These are phyloP conservation scores for Pocillopora verrucosa DNA, from an alignment of 64 coral and sea anemone species.

Conservation along the genomic window DNA sequence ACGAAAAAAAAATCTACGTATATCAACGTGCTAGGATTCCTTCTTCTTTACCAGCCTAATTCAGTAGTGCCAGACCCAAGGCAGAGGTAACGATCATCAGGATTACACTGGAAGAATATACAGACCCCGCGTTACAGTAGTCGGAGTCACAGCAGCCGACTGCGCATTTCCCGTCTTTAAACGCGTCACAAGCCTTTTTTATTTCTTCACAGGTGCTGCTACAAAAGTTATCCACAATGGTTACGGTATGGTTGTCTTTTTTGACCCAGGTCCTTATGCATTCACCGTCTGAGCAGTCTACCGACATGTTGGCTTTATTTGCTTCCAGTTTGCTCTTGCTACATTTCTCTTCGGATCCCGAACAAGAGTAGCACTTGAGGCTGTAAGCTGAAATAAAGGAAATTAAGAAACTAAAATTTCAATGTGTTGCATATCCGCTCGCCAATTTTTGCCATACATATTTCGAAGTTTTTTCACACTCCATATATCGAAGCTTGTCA, in stretches of 20 bases:
- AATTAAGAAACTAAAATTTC: too few relatives aligned
- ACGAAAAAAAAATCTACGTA: too few relatives aligned
- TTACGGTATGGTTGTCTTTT: neutral
- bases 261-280: neutral
- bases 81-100: neutral
- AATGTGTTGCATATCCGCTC: too few relatives aligned
- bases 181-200: neutral
- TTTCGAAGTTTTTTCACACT: too few relatives aligned
- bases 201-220: neutral
- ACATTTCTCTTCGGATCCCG: too few relatives aligned
- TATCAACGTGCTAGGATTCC: neutral
- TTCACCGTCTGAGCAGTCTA: too few relatives aligned
- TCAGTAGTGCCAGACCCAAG: slow-evolving; percentile 5
- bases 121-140: neutral
- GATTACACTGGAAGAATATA: neutral
- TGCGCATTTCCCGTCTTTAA: neutral
- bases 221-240: neutral
- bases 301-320: too few relatives aligned
- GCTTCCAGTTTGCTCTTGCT: too few relatives aligned
- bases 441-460: too few relatives aligned
- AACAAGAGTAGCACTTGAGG: too few relatives aligned
- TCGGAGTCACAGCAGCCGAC: slow-evolving; percentile 12
- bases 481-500: too few relatives aligned
- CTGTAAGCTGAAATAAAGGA: too few relatives aligned
- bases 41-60: neutral